Evolutionary conservation across 1,140 invertebrate species (phyloP).

Genomic region (Mya arenaria): DNA sequence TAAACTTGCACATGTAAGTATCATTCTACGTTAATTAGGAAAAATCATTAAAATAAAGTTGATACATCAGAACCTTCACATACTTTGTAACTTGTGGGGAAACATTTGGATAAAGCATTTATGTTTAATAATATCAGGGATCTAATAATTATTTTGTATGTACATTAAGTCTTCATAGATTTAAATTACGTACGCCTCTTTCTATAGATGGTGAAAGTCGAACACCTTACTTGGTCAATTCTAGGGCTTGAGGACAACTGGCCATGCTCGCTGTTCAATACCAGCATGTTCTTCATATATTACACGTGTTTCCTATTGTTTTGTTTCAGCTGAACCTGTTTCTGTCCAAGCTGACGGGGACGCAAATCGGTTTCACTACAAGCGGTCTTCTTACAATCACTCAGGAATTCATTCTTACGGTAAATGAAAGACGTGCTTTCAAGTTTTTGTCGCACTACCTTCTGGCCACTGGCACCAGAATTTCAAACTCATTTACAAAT

Average conservation of each 20-base stretch:
- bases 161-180: background rate
- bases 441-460: background rate
- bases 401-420: constrained; percentile 46
- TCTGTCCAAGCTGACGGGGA: constrained; percentile 41
- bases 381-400: constrained; percentile 31
- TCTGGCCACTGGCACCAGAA: background rate
- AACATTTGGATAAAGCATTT: background rate
- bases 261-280: background rate
- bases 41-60: background rate
- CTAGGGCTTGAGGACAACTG: background rate
- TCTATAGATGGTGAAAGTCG: background rate
- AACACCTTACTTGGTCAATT: background rate
- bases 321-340: constrained; percentile 36
- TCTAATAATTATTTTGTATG: background rate
- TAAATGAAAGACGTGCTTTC: background rate
- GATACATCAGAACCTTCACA: background rate
- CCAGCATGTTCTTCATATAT: background rate
- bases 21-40: background rate
- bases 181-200: background rate
- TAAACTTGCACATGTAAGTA: background rate
- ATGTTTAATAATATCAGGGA: background rate
- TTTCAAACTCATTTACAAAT: background rate
- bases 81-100: background rate
- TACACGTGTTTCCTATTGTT: background rate
- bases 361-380: constrained; percentile 29